Evolutionary conservation across 30 jellyfish, hydroid and myxozoan genomes (phyloP), one percentile per base, ranked within the genome.

Genomic region (Calvadosia cruxmelitensis): DNA sequence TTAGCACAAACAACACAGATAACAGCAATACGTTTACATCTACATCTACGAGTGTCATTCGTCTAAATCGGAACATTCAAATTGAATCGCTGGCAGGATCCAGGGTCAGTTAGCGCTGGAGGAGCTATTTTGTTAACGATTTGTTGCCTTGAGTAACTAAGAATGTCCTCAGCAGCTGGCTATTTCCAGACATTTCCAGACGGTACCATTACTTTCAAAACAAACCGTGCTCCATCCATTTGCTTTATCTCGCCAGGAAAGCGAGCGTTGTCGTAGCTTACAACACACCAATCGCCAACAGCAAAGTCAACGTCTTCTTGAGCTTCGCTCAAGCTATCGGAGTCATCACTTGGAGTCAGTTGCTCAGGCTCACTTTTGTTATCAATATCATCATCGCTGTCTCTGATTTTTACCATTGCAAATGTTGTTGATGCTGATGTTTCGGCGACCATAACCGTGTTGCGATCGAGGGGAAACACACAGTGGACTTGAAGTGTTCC

Each of bases 111-210:
- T n/a, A n/a, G n/a, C n/a, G n/a, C n/a, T n/a, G n/a, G n/a, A n/a
- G n/a, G n/a, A n/a, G n/a, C n/a, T n/a, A n/a, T n/a, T n/a, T n/a
- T n/a, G n/a, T n/a, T n/a, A n/a, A n/a, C n/a, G n/a, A n/a, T n/a
- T n/a, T n/a, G n/a, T n/a, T n/a, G n/a, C n/a, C n/a, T n/a, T n/a
- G n/a, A n/a, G n/a, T n/a, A n/a, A n/a, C n/a, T n/a, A n/a, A n/a
- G n/a, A n/a, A n/a, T n/a, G n/a, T n/a, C n/a, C n/a, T n/a, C n/a
- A n/a, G n/a, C n/a, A n/a, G n/a, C n/a, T n/a, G 30, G 73, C 81
- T 73, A 71, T 49, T 51, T 49, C 81, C 71, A 71, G 33, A 71
- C 29, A 57, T 53, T 71, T 31, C 81, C 81, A 50, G 71, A 28
- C 31, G 13, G 51, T 53, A 31, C 73, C 61, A 71, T 71, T 31